A percentile compares a stretch with the other conserved stretches of the same genome.
These are phyloP conservation scores for Eupsilia transversa DNA, from an alignment of 2,888 invertebrate genomes.

Conservation along the genomic window DNA sequence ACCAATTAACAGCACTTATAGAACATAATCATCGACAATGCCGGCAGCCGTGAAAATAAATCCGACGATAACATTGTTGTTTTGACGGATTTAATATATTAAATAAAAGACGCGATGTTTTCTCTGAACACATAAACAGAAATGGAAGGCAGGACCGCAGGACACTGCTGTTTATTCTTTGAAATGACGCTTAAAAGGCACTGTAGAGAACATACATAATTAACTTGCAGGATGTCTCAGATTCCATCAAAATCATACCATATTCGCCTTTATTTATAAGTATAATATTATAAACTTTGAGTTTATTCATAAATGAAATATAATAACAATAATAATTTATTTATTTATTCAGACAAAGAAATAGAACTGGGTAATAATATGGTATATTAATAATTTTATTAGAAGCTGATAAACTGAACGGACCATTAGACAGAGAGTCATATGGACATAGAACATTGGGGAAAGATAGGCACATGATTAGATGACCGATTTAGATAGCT, in stretches of 20 bases:
- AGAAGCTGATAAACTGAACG: conserved; percentile 1
- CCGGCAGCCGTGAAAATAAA: conserved; percentile 20
- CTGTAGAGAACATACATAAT: background rate
- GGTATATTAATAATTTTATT: conserved; percentile 7
- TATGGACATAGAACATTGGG: background rate
- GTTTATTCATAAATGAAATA: background rate
- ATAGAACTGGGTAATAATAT: too few relatives aligned
- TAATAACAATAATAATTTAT: too few relatives aligned
- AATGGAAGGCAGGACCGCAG: conserved; percentile 12
- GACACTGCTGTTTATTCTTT: background rate
- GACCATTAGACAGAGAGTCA: background rate
- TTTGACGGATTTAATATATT: conserved; percentile 34
- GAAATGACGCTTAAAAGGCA: background rate
- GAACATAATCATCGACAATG: conserved; percentile 16
- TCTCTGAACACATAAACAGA: conserved; percentile 18
- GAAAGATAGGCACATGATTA: conserved; percentile 3
- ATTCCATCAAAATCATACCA: background rate
- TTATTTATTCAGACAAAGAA: too few relatives aligned
- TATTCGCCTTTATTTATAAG: background rate
- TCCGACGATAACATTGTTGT: conserved; percentile 2
- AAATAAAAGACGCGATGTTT: conserved; percentile 5
- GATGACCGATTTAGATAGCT: conserved; percentile 18
- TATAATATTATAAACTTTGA: background rate
- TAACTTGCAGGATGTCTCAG: background rate
- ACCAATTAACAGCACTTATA: conserved; percentile 47